Evolutionary conservation across 2,888 invertebrate species (phyloP).

Genomic region (Drosophila subquinaria): DNA sequence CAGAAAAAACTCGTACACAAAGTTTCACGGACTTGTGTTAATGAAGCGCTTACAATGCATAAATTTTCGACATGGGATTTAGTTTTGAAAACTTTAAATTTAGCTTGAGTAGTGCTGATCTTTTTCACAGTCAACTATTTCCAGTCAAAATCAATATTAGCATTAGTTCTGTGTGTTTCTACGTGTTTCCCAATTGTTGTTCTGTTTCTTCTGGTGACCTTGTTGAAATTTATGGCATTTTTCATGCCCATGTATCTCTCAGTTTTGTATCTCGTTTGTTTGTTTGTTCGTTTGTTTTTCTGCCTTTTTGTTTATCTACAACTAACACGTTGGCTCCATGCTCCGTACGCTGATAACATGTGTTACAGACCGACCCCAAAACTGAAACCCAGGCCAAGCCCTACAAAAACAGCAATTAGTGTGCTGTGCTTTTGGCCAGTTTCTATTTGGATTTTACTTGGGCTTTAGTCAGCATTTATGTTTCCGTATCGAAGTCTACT

Average conservation of each 20-base stretch:
- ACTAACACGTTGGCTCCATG: constrained; percentile 52
- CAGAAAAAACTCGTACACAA: background rate
- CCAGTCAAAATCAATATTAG: constrained; percentile 57
- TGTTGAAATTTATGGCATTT: constrained; percentile 69
- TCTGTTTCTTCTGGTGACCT: constrained; percentile 62
- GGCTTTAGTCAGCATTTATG: constrained; percentile 39
- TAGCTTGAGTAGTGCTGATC: constrained; percentile 2
- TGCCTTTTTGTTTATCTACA: constrained; percentile 64
- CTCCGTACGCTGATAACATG: constrained; percentile 59
- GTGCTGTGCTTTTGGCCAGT: constrained; percentile 11
- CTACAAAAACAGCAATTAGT: constrained; percentile 47
- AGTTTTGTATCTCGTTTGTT: constrained; percentile 19
- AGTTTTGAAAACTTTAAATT: constrained; percentile 20
- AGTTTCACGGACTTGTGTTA: constrained; percentile 47
- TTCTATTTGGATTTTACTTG: constrained; percentile 20
- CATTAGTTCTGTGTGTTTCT: constrained; percentile 33
- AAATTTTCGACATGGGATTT: constrained; percentile 19
- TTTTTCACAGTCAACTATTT: constrained; percentile 32
- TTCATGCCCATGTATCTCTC: constrained; percentile 38
- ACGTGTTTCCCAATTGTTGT: constrained; percentile 62
- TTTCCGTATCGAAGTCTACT: constrained; percentile 24
- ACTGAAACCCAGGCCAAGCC: constrained; percentile 5
- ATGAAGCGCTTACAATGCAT: constrained; percentile 59
- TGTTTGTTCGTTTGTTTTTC: constrained; percentile 15
- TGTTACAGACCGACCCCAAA: constrained; percentile 32